These are phyloP conservation scores for Drosophila mojavensis DNA, from an alignment of 1,140 invertebrate genomes.

Conservation along the genomic window DNA sequence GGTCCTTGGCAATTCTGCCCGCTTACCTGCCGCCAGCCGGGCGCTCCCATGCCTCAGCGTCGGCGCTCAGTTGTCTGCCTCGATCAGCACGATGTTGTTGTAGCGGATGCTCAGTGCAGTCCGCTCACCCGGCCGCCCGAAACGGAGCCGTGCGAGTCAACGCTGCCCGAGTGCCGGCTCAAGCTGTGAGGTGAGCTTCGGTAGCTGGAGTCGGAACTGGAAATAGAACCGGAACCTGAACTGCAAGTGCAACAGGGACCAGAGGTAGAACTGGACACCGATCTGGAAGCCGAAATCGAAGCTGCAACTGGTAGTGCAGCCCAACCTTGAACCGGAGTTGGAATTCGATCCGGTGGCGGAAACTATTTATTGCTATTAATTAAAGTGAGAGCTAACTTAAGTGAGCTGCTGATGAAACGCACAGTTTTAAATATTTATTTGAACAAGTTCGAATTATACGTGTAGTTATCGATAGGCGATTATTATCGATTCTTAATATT, in stretches of 20 bases:
- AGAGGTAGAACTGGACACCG: not conserved
- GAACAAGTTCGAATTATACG: constrained; percentile 27
- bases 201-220: not conserved
- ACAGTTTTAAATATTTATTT: constrained; percentile 27
- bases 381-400: constrained; percentile 38
- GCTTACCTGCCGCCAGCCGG: constrained; percentile 86
- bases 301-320: constrained; percentile 1
- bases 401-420: constrained; percentile 25
- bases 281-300: not conserved
- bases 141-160: constrained; percentile 86
- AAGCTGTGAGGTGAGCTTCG: constrained; percentile 47
- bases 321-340: not conserved
- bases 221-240: constrained; percentile 2
- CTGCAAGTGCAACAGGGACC: not conserved
- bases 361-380: constrained; percentile 50
- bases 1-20: constrained; percentile 94
- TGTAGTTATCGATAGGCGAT: not conserved
- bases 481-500: constrained; percentile 15
- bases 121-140: constrained; percentile 86
- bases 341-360: constrained; percentile 3
- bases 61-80: constrained; percentile 91
- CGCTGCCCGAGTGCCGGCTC: constrained; percentile 85
- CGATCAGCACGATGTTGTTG: constrained; percentile 87
- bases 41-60: constrained; percentile 85
- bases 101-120: constrained; percentile 89